Percentiles rank a stretch among this genome's conserved stretches.
These are phyloP conservation scores for Siniperca obscura DNA, from an alignment of 2,797 vertebrate genomes.

Conservation along the genomic window DNA sequence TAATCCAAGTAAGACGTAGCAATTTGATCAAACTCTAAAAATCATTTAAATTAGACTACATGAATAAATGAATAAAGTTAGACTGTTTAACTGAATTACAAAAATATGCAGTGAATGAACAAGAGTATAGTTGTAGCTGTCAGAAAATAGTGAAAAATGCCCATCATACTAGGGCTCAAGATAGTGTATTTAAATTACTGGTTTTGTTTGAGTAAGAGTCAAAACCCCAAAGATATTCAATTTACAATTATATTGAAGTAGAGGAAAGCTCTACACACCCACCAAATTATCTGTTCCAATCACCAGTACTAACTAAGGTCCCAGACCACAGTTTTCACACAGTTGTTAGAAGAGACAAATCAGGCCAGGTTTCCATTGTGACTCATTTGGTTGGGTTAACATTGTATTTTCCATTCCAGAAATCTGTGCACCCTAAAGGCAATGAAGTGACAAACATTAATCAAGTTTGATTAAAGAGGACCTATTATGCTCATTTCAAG, in stretches of 20 bases:
- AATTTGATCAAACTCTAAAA: background rate
- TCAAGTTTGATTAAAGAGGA: constrained; percentile 22
- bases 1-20: background rate
- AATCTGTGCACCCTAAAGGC: background rate
- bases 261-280: background rate
- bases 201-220: background rate
- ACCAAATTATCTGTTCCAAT: constrained; percentile 10
- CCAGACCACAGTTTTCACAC: background rate
- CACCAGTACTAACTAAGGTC: background rate
- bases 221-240: background rate
- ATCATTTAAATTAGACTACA: background rate
- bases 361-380: background rate
- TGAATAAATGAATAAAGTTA: background rate
- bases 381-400: background rate
- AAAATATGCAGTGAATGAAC: background rate
- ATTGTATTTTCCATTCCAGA: background rate
- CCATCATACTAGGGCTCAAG: background rate
- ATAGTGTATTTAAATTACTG: background rate
- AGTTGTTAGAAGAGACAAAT: background rate
- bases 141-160: background rate
- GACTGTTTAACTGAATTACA: background rate
- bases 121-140: background rate
- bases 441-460: background rate
- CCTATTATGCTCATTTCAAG: too few relatives aligned
- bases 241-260: background rate